These are phyloP conservation scores for Ennomos fuscantarius DNA, from an alignment of 2,888 invertebrate genomes.

Conservation along the genomic window DNA sequence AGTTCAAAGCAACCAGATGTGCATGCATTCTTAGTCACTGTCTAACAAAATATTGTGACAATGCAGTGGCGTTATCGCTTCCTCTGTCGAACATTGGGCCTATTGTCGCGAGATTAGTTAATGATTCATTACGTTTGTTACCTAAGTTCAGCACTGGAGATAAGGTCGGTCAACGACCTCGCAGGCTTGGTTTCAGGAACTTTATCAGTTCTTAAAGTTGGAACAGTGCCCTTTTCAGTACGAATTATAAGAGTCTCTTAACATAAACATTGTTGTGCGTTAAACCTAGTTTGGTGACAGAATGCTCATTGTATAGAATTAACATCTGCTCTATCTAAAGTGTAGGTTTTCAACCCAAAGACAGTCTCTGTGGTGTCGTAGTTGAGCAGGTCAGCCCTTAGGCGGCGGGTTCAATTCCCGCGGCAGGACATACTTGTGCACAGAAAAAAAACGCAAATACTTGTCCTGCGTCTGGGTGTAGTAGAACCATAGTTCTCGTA, in stretches of 20 bases:
- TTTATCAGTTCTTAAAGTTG: constrained; percentile 21
- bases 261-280: neutral
- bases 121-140: constrained; percentile 68
- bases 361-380: too few species aligned
- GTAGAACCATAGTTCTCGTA: too few species aligned
- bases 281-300: too few species aligned
- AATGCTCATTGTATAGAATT: too few species aligned
- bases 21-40: constrained; percentile 7
- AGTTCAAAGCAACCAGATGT: too few species aligned
- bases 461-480: too few species aligned
- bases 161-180: constrained; percentile 42
- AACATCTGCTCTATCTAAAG: too few species aligned
- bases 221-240: constrained; percentile 13
- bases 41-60: constrained; percentile 1
- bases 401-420: too few species aligned
- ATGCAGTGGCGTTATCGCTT: constrained; percentile 71
- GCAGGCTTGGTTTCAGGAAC: constrained; percentile 33
- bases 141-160: constrained; percentile 46
- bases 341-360: too few species aligned
- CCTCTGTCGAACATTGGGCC: constrained; percentile 67
- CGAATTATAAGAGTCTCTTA: constrained; percentile 13
- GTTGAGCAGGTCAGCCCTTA: too few species aligned
- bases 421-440: too few species aligned
- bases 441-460: too few species aligned
- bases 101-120: constrained; percentile 70